Conservation (phyloP, 1,140 invertebrate genomes). For the Scaptomyza hsui region DNA sequence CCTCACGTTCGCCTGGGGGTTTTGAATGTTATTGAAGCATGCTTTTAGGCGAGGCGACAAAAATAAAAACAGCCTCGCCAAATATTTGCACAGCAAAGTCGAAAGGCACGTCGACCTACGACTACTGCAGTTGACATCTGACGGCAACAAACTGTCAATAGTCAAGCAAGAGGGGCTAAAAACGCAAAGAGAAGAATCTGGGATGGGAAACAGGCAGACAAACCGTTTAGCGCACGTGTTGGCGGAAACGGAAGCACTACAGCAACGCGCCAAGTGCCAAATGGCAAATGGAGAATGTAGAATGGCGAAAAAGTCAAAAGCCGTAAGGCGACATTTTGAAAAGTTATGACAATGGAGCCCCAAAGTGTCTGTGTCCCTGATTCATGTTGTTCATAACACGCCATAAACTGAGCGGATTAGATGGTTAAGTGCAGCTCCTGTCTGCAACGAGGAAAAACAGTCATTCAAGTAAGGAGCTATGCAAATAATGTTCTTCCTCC, state of each 20-base stretch:
- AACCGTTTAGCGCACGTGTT: constrained; percentile 73
- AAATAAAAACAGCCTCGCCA: constrained; percentile 52
- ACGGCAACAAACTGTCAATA: constrained; percentile 46
- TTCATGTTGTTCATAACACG: constrained; percentile 18
- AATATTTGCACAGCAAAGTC: constrained; percentile 56
- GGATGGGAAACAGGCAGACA: constrained; percentile 37
- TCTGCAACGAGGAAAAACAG: neutral
- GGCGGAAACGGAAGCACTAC: constrained; percentile 59
- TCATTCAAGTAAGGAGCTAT: no score
- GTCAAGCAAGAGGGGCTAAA: neutral
- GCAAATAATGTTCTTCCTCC: no score
- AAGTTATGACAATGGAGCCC: constrained; percentile 30
- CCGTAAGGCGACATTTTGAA: constrained; percentile 4
- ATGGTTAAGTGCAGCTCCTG: constrained; percentile 17
- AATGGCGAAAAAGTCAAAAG: constrained; percentile 12
- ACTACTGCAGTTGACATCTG: constrained; percentile 73
- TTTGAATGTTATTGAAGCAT: constrained; percentile 75
- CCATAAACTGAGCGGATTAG: constrained; percentile 1
- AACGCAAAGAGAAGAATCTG: neutral
- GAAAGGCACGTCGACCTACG: constrained; percentile 53
- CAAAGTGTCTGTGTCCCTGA: constrained; percentile 14
- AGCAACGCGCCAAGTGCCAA: constrained; percentile 27
- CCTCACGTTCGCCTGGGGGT: constrained; percentile 48
- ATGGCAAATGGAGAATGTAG: constrained; percentile 26
- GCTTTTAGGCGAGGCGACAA: constrained; percentile 48